These are phyloP conservation scores for Dendrocincla fuliginosa DNA, from an alignment of 2,797 vertebrate genomes.

Conservation along the genomic window DNA sequence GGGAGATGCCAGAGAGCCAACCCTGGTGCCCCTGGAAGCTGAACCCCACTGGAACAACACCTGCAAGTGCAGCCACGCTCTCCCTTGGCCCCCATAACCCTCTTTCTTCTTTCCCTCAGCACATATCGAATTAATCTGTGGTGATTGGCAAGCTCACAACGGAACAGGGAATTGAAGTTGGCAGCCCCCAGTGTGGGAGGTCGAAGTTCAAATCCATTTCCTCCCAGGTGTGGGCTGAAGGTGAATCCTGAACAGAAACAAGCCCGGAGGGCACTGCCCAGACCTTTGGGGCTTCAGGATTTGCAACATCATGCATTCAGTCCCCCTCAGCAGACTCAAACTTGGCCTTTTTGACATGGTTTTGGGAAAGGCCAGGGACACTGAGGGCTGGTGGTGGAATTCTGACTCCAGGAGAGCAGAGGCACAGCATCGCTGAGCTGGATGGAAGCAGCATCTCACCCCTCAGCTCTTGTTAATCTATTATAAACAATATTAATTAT, in stretches of 20 bases:
- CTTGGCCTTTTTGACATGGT: not conserved
- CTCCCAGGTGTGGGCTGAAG: not conserved
- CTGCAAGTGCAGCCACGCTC: not conserved
- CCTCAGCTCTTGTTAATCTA: not conserved
- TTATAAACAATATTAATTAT: slow-evolving; percentile 31
- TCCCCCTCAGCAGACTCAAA: fast-evolving
- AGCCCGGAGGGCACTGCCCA: not conserved
- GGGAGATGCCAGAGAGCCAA: not conserved
- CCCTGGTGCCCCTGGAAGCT: not conserved
- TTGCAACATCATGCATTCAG: fast-evolving
- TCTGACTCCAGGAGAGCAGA: fast-evolving
- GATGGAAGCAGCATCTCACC: not conserved
- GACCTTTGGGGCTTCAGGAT: fast-evolving
- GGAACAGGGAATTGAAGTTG: not conserved
- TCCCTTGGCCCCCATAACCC: not conserved
- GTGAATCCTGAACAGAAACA: not conserved
- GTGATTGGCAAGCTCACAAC: fast-evolving
- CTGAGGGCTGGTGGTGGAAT: not conserved
- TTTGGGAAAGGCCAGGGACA: not conserved
- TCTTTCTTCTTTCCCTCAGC: not conserved
- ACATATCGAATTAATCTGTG: not conserved
- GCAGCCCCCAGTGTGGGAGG: not conserved
- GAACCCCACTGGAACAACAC: not conserved
- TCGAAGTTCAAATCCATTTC: not conserved
- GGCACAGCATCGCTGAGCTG: not conserved